Evolutionary conservation across 2,113 vertebrate species (phyloP).

Genomic region (Mystacornis crossleyi): DNA sequence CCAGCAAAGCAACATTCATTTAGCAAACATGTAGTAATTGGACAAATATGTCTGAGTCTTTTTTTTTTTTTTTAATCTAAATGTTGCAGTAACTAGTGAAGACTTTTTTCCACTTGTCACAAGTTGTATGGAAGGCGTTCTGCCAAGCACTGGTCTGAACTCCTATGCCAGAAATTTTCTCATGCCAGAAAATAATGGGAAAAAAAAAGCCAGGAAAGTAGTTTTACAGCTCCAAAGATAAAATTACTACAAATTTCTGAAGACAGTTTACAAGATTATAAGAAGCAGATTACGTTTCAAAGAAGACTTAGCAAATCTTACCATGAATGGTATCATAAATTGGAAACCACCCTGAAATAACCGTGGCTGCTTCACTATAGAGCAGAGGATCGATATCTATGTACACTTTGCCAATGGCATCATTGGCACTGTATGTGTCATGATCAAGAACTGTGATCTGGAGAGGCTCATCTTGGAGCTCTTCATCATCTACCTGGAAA

Average conservation of each 20-base stretch:
- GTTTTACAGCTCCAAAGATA: not conserved
- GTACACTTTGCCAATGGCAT: conserved; percentile 98
- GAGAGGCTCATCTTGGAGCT: conserved; percentile 95
- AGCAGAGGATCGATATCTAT: conserved; percentile 97
- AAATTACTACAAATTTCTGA: not conserved
- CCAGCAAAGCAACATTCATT: not conserved
- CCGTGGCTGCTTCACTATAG: conserved; percentile 92
- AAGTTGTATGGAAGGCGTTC: not conserved
- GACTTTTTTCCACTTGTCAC: not conserved
- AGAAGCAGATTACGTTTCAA: not conserved
- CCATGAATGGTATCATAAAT: conserved; percentile 99
- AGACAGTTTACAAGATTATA: not conserved
- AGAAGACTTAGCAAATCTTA: conserved; percentile 44
- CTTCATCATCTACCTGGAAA: conserved; percentile 96
- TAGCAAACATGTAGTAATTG: not conserved
- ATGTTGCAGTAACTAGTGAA: not conserved
- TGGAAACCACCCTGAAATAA: conserved; percentile 99
- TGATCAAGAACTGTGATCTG: conserved; percentile 98
- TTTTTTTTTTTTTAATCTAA: not conserved
- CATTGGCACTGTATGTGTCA: conserved; percentile 97
- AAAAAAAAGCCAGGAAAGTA: not conserved
- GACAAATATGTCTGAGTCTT: not conserved
- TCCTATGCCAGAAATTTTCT: not conserved
- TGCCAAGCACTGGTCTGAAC: not conserved
- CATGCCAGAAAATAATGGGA: not conserved